Evolutionary conservation across 2,113 vertebrate species (phyloP), one percentile per base, ranked within the genome.

Genomic region (Rana temporaria): DNA sequence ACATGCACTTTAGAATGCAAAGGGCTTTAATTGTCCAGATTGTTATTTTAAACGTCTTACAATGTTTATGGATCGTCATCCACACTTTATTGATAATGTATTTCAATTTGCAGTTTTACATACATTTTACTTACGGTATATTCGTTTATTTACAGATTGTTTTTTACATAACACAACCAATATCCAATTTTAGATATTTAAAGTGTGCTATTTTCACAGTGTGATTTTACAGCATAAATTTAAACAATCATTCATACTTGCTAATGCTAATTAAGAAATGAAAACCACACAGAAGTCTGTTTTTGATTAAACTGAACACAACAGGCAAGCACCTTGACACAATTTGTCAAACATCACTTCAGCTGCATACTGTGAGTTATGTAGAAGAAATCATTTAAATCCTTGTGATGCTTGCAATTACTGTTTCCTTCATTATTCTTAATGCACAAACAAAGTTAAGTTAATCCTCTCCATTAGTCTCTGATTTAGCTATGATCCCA

Each of bases 191-290:
- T 77, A 64, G 19, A 53, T 22, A 26, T 52, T 62, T 30, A 53
- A 24, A 53, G 20, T 77, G 74, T 65, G 60, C 60, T 53, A 77
- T 77, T 77, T 65, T 77, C 74, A 64, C 74, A 77, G 74, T 77
- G 22, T 64, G 74, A 65, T 65, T 76, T 63, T 53, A 22, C 64
- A 34, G 42, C 48, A 63, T 77, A 77, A 42, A 64, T 77, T 77
- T 24, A 63, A 64, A 52, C 60, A 63, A 77, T 77, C 60, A 65
- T 65, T 77, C 60, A 52, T 64, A 62, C 60, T 77, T 65, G 42
- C 73, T 77, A 77, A 77, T 77, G 60, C 74, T 77, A 77, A 65
- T 77, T 77, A 77, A 38, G 74, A 77, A 76, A 63, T 76, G 60
- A 76, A 77, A 77, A 65, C 59, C 60, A 65, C 74, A 77, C 74